phyloP scores from a whole-genome alignment of 2,888 invertebrate species.

The Sinentomon sp. region DNA sequence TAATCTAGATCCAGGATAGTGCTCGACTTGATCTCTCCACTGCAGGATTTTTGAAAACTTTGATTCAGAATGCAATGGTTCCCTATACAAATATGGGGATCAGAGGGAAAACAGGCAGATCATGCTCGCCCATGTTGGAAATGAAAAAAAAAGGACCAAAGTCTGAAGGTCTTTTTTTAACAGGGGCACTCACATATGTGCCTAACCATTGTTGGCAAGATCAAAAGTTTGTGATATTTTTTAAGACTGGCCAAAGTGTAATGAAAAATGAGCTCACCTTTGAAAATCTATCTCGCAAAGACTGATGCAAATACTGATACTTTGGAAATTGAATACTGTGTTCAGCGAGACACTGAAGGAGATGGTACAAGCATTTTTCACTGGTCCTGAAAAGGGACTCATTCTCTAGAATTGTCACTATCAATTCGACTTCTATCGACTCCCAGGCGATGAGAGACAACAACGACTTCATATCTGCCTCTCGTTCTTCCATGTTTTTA shows the following conservation, averaged over 20 bases:
- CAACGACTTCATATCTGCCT: conserved; percentile 27
- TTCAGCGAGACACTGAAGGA: conserved; percentile 25
- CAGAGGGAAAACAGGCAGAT: too few species aligned
- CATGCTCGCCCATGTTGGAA: too few species aligned
- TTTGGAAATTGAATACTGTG: conserved; percentile 26
- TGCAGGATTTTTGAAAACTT: too few species aligned
- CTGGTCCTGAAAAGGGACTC: conserved; percentile 29
- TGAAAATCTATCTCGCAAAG: conserved; percentile 23
- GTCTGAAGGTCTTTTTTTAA: too few species aligned
- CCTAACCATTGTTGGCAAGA: too few species aligned
- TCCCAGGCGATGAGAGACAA: conserved; percentile 25
- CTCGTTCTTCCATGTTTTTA: conserved; percentile 24
- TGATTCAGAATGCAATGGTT: too few species aligned
- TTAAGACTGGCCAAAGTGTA: conserved; percentile 3
- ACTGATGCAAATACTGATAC: conserved; percentile 25
- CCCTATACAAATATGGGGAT: too few species aligned
- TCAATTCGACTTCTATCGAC: conserved; percentile 23
- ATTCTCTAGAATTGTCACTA: conserved; percentile 28
- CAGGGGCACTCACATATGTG: too few species aligned
- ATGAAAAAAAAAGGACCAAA: too few species aligned
- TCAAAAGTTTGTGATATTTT: conserved; percentile 3
- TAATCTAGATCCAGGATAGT: too few species aligned
- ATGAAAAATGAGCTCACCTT: too few species aligned
- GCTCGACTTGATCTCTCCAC: too few species aligned
- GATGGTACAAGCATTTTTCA: conserved; percentile 28